These are phyloP conservation scores for Cuniculus paca DNA, from an alignment of 2,797 vertebrate species.

Conservation along the genomic window DNA sequence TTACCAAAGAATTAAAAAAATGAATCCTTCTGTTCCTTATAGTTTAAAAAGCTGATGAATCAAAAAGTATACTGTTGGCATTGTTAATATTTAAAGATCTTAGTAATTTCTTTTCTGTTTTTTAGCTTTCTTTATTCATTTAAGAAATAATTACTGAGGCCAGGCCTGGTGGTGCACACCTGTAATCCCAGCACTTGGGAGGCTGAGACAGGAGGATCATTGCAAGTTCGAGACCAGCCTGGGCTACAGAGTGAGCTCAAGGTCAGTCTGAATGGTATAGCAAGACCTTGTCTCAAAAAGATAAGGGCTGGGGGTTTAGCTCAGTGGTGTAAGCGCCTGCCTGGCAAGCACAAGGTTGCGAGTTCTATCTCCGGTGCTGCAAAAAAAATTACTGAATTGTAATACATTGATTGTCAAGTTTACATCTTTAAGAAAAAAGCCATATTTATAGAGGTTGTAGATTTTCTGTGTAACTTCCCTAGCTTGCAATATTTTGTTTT, in stretches of 20 bases:
- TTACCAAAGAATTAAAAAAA: background rate
- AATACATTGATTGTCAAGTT: background rate
- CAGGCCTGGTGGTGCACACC: too few species aligned
- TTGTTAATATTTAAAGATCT: slow-evolving; percentile 3
- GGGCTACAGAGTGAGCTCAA: too few species aligned
- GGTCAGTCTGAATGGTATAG: too few species aligned
- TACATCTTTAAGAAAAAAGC: background rate
- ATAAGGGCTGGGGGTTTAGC: too few species aligned
- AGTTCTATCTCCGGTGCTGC: too few species aligned
- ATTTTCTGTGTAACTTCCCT: background rate
- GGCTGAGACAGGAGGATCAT: too few species aligned
- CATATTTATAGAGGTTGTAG: background rate
- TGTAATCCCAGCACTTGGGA: too few species aligned
- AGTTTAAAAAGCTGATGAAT: background rate
- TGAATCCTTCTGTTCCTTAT: background rate
- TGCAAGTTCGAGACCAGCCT: too few species aligned
- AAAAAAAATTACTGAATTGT: background rate
- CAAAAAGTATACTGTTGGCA: background rate
- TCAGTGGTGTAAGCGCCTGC: too few species aligned
- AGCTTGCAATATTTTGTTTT: background rate
- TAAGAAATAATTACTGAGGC: background rate
- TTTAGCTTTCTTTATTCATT: slow-evolving; percentile 9
- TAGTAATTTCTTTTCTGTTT: background rate
- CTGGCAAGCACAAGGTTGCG: too few species aligned
- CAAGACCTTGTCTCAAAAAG: too few species aligned